phyloP scores from a whole-genome alignment of 2,888 invertebrate genomes.

The Osmoderma eremita region DNA sequence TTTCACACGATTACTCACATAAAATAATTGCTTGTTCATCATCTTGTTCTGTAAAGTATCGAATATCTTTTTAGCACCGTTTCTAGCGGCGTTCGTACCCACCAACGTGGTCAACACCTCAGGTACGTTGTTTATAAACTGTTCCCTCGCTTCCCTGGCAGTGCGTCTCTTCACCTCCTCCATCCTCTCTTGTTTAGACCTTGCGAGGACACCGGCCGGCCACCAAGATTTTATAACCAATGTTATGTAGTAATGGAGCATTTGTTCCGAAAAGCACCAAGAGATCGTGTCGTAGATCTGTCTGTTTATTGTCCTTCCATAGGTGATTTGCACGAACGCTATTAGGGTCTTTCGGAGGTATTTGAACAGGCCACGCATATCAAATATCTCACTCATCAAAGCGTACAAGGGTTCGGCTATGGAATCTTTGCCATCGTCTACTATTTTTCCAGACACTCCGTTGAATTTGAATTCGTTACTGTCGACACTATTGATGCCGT shows the following conservation, averaged over 20 bases:
- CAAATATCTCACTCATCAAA: constrained; percentile 88
- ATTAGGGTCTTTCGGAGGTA: constrained; percentile 89
- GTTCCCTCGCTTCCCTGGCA: constrained; percentile 74
- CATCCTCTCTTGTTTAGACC: constrained; percentile 66
- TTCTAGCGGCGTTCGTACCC: constrained; percentile 84
- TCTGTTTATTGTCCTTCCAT: constrained; percentile 91
- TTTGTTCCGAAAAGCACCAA: constrained; percentile 89
- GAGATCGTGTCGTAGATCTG: constrained; percentile 88
- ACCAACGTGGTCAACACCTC: constrained; percentile 85
- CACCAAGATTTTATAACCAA: constrained; percentile 88
- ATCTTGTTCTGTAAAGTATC: constrained; percentile 84
- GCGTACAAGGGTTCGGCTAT: constrained; percentile 92
- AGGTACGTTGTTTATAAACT: constrained; percentile 78
- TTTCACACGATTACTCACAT: constrained; percentile 83
- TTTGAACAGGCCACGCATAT: constrained; percentile 87
- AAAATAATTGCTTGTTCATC: constrained; percentile 90
- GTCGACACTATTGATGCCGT: constrained; percentile 68
- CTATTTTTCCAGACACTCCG: constrained; percentile 61
- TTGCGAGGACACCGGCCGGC: constrained; percentile 83
- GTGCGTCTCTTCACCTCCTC: constrained; percentile 76
- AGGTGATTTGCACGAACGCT: constrained; percentile 87
- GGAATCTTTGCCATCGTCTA: constrained; percentile 79
- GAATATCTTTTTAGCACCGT: constrained; percentile 87
- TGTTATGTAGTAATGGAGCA: constrained; percentile 88
- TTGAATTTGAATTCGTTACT: constrained; percentile 61